These are phyloP conservation scores for Percopsis omiscomaycus DNA, from an alignment of 2,797 vertebrate genomes.

Conservation along the genomic window DNA sequence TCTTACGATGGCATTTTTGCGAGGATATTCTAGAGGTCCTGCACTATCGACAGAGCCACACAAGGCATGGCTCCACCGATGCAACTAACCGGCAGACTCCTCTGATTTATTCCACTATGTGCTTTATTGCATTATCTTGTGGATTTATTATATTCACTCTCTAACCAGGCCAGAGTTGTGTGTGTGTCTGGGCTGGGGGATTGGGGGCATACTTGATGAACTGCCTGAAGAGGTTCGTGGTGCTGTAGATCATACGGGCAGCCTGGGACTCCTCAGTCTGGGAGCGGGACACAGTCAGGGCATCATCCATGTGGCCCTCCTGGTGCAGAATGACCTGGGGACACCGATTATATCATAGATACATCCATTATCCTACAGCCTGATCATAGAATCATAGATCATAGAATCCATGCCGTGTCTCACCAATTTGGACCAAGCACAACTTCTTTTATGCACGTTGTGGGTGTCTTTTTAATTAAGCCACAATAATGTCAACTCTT, in stretches of 20 bases:
- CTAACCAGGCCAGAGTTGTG: neutral
- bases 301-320: constrained; percentile 94
- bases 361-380: neutral
- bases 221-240: constrained; percentile 85
- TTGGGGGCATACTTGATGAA: constrained; percentile 85
- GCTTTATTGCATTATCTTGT: no score
- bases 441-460: no score
- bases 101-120: no score
- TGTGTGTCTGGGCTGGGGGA: neutral
- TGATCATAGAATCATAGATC: neutral
- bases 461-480: no score
- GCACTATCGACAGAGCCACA: no score
- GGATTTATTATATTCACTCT: no score
- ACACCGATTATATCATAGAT: constrained; percentile 9
- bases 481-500: neutral
- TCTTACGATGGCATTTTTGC: no score
- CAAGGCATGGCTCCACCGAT: no score
- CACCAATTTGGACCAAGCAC: neutral
- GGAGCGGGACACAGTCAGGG: constrained; percentile 85
- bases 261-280: constrained; percentile 91
- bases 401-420: neutral
- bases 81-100: no score
- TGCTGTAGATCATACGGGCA: constrained; percentile 91
- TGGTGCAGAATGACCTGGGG: constrained; percentile 89
- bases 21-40: no score